Percentiles rank a stretch among this genome's conserved stretches.
Conservation (phyloP, 2,113 vertebrate genomes). For the Casuarius casuarius region DNA sequence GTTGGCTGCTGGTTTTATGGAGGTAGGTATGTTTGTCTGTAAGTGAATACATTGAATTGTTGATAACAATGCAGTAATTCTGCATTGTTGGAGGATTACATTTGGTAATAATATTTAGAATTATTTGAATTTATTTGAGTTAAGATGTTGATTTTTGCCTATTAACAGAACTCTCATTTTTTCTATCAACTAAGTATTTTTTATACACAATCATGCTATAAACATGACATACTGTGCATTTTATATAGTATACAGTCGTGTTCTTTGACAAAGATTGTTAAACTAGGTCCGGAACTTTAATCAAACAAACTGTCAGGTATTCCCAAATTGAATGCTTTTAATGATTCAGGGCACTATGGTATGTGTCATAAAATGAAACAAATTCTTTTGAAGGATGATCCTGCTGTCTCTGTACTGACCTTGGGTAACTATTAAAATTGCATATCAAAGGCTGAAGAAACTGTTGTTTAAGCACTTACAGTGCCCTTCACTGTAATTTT, state of each 20-base stretch:
- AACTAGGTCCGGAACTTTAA: background rate
- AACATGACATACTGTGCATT: background rate
- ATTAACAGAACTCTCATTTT: background rate
- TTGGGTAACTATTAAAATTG: constrained; percentile 19
- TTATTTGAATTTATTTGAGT: background rate
- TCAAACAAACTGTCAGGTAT: constrained; percentile 47
- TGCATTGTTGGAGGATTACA: background rate
- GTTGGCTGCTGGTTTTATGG: background rate
- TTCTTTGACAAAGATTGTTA: background rate
- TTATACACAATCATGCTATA: background rate
- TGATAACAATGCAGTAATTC: background rate
- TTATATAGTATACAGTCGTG: background rate
- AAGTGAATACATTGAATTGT: background rate
- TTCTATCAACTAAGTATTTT: constrained; percentile 6
- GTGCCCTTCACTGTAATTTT: background rate
- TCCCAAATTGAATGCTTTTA: background rate
- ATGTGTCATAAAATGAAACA: background rate
- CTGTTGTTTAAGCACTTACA: background rate
- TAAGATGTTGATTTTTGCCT: constrained; percentile 1
- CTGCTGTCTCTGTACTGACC: constrained; percentile 1
- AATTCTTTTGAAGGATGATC: constrained; percentile 3
- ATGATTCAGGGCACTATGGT: background rate
- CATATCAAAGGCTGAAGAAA: constrained; percentile 35
- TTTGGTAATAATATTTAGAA: constrained; percentile 42
- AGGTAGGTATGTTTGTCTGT: background rate